Evolutionary conservation across 1,140 invertebrate genomes (phyloP).

Genomic region (Zaprionus taronus): DNA sequence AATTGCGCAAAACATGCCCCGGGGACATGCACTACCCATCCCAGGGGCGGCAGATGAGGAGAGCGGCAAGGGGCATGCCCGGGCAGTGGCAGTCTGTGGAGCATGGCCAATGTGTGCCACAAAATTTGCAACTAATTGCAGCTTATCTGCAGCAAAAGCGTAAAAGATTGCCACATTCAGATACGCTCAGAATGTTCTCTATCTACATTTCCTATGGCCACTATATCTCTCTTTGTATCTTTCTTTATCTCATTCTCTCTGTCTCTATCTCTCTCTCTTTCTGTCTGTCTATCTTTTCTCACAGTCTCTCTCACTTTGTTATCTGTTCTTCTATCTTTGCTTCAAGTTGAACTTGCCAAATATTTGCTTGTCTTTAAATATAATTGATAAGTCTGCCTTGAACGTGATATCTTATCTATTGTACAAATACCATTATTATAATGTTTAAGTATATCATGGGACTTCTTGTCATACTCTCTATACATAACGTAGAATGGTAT

Average conservation of each 20-base stretch:
- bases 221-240: background rate
- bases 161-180: constrained; percentile 31
- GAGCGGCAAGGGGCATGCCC: background rate
- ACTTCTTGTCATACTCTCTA: background rate
- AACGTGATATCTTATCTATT: background rate
- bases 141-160: constrained; percentile 50
- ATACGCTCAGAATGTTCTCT: constrained; percentile 6
- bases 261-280: background rate
- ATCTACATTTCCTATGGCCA: background rate
- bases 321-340: background rate
- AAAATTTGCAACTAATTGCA: constrained; percentile 75
- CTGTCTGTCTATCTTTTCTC: background rate
- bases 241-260: background rate
- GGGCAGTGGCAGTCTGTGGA: background rate
- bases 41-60: background rate
- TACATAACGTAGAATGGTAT: background rate
- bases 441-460: background rate
- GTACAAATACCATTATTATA: background rate
- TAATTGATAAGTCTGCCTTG: background rate
- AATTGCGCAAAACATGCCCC: constrained; percentile 44
- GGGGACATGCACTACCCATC: background rate
- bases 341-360: background rate
- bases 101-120: constrained; percentile 50
- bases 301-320: background rate
- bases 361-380: background rate